A percentile compares a stretch with the other conserved stretches of the same genome.
These are phyloP conservation scores for Nemurella pictetii DNA, from an alignment of 2,888 invertebrate genomes.

Conservation along the genomic window DNA sequence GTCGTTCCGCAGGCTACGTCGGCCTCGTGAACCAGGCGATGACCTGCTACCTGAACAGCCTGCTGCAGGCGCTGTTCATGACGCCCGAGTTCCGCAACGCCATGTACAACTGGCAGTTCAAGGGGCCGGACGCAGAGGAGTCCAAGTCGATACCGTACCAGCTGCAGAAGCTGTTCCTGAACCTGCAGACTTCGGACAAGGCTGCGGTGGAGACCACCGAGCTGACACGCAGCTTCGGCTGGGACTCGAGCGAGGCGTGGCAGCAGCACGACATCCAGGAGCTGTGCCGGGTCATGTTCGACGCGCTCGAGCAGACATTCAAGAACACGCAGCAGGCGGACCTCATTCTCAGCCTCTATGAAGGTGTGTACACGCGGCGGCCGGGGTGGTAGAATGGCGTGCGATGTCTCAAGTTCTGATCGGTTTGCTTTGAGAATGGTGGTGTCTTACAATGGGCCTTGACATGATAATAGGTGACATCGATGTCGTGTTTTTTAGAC, in stretches of 20 bases:
- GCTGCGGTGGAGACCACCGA: conserved; percentile 84
- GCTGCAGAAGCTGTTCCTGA: conserved; percentile 81
- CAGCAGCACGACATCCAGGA: conserved; percentile 93
- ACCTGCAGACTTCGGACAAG: conserved; percentile 79
- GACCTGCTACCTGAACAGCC: conserved; percentile 90
- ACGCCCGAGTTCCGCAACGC: conserved; percentile 91
- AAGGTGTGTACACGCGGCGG: too few species aligned
- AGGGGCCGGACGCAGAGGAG: conserved; percentile 65
- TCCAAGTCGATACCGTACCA: conserved; percentile 81
- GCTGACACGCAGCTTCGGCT: conserved; percentile 84
- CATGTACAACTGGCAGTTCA: conserved; percentile 80
- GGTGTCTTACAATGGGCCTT: too few species aligned
- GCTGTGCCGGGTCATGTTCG: conserved; percentile 87
- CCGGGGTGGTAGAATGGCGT: too few species aligned
- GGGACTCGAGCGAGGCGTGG: conserved; percentile 88
- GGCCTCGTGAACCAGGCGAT: conserved; percentile 88
- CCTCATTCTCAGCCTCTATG: conserved; percentile 79
- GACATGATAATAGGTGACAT: too few species aligned
- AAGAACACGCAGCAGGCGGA: conserved; percentile 80
- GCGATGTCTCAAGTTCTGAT: too few species aligned
- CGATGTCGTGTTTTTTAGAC: too few species aligned
- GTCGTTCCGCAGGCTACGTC: conserved; percentile 61
- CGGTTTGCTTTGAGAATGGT: too few species aligned
- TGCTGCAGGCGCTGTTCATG: conserved; percentile 86
- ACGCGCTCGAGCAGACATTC: conserved; percentile 82